These are phyloP conservation scores for Tethya wilhelma DNA, from an alignment of 37 sponge, comb jelly and placozoan genomes.

Conservation along the genomic window DNA sequence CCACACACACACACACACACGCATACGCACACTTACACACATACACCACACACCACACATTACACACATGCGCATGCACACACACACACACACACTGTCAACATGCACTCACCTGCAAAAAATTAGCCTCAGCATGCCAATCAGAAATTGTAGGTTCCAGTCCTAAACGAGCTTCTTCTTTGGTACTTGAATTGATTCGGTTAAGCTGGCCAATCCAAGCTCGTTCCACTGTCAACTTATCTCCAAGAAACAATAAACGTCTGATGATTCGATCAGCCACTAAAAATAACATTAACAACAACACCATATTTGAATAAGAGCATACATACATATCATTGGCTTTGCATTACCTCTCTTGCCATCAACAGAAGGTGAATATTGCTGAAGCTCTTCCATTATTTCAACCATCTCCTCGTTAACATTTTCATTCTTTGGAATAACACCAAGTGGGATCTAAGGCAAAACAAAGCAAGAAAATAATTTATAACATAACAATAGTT, in stretches of 20 bases:
- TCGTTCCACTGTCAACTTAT: constrained; percentile 29
- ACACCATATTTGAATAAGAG: not conserved
- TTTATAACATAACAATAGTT: not conserved
- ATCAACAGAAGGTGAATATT: constrained; percentile 3
- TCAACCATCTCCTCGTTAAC: constrained; percentile 15
- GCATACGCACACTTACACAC: too few relatives aligned
- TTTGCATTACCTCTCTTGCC: not conserved
- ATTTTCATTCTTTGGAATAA: constrained; percentile 24
- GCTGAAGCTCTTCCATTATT: constrained; percentile 14
- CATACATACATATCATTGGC: not conserved
- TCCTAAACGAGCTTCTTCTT: constrained; percentile 9
- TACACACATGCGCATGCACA: too few relatives aligned
- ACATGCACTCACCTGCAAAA: constrained; percentile 16
- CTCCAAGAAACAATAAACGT: constrained; percentile 15
- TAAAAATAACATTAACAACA: constrained; percentile 1
- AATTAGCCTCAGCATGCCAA: constrained; percentile 38
- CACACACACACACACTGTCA: too few relatives aligned
- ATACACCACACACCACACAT: too few relatives aligned
- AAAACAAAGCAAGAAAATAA: not conserved
- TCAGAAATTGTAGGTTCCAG: constrained; percentile 1
- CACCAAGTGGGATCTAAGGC: constrained; percentile 6
- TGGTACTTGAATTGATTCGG: not conserved
- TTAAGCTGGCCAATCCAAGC: not conserved
- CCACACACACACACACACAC: too few relatives aligned
- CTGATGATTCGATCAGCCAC: too few relatives aligned